Evolutionary conservation across 2,797 vertebrate species (phyloP).

Genomic region (Erithacus rubecula): DNA sequence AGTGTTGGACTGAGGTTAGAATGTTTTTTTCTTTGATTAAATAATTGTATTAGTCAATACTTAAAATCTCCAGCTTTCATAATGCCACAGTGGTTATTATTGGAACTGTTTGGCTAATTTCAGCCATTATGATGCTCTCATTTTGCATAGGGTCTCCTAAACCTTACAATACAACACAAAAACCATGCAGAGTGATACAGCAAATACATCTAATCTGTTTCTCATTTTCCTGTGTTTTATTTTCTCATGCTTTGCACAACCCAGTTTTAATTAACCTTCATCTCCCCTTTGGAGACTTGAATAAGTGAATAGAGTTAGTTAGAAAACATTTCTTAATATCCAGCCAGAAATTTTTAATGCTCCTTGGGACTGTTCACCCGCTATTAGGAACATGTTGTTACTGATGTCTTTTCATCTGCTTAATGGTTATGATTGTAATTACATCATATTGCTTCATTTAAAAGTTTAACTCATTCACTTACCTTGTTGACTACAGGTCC

Average conservation of each 20-base stretch:
- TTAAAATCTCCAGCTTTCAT: neutral
- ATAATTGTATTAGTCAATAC: neutral
- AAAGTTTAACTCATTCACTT: neutral
- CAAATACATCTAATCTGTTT: constrained; percentile 1
- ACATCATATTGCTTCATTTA: neutral
- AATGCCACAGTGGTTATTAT: neutral
- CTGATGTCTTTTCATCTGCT: neutral
- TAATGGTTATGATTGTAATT: neutral
- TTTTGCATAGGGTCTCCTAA: neutral
- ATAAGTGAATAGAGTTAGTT: neutral
- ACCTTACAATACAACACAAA: neutral
- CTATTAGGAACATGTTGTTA: constrained; percentile 40
- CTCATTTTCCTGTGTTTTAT: constrained; percentile 30
- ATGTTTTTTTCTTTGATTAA: neutral
- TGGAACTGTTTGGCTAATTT: neutral
- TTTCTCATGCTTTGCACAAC: constrained; percentile 15
- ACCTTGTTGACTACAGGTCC: neutral
- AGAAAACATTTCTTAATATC: constrained; percentile 40
- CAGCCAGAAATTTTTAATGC: constrained; percentile 43
- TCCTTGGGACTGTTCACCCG: constrained; percentile 2
- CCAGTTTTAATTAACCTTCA: constrained; percentile 49
- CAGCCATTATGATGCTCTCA: neutral
- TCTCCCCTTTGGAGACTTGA: constrained; percentile 20
- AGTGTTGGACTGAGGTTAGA: neutral
- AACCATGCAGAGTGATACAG: neutral